Evolutionary conservation across 2,888 invertebrate genomes (phyloP), one percentile per base, ranked within the genome.

Genomic region (Buathra laborator): DNA sequence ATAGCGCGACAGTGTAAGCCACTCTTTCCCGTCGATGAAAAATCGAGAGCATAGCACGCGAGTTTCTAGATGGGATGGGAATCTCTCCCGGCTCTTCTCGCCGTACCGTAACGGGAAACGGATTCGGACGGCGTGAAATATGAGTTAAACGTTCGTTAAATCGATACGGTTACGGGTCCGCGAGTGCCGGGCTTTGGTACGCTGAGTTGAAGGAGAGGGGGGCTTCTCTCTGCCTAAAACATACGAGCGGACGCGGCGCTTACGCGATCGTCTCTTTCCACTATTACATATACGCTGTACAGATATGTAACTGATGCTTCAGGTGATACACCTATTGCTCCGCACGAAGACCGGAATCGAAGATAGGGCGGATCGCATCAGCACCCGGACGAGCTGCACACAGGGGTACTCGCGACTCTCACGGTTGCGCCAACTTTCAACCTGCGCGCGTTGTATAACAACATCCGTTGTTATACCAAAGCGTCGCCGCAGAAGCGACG

Each of bases 141-240:
- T 90, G 90, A 90, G 89, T 90, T 89, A 90, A 90, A 88, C 88
- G 89, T 90, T 91, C 87, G 91, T 89, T 89, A 89, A 89, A 89
- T 89, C 89, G 90, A 90, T 89, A 88, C 86, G 86, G 88, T 90
- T 89, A 90, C 88, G 91, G 89, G 80, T 87, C 80, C 86, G 72
- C 59, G 72, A 46, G 51, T 48, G 53, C 51, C 14, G 37, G 64
- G 46, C 48, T 66, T 48, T 64, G 48, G 51, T 66, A 51, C 53
- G 5, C 48, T 32, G 48, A 9, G 53, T n/a, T 10, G 12, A 24
- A 32, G 14, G 32, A n/a, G 32, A 19, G 48, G 48, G 19, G 37
- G 37, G 7, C 5, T 5, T 37, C 37, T 37, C 37, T 37, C 14
- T 37, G 51, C 76, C 76, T 76, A 76, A 64, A 76, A 51, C 72